Evolutionary conservation across 2,888 invertebrate genomes (phyloP).

Genomic region (Dastarcus helophoroides): DNA sequence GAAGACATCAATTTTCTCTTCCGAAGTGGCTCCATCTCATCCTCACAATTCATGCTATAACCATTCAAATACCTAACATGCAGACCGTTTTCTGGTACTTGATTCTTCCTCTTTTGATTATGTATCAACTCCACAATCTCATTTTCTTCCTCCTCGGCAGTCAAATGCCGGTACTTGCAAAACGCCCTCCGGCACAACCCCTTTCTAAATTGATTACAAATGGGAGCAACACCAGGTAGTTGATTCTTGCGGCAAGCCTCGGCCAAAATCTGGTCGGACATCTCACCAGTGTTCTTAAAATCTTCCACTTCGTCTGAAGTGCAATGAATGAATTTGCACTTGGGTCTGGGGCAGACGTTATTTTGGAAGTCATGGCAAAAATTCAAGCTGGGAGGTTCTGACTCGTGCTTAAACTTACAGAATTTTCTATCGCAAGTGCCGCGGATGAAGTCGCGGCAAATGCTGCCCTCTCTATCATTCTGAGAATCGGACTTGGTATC

Average conservation of each 20-base stretch:
- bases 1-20: too few species aligned
- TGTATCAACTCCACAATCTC: slow-evolving; percentile 33
- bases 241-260: slow-evolving; percentile 37
- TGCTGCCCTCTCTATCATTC: slow-evolving; percentile 27
- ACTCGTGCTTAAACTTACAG: slow-evolving; percentile 44
- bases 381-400: slow-evolving; percentile 31
- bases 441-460: slow-evolving; percentile 47
- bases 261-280: slow-evolving; percentile 47
- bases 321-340: slow-evolving; percentile 67
- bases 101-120: slow-evolving; percentile 22
- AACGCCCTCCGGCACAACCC: slow-evolving; percentile 36
- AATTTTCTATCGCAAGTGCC: slow-evolving; percentile 46
- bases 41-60: too few species aligned
- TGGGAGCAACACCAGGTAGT: slow-evolving; percentile 34
- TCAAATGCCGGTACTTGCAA: slow-evolving; percentile 35
- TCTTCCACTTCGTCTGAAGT: slow-evolving; percentile 64
- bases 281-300: slow-evolving; percentile 58
- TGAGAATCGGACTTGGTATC: slow-evolving; percentile 25
- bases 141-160: slow-evolving; percentile 33
- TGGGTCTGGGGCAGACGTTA: slow-evolving; percentile 57
- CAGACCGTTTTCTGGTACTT: slow-evolving; percentile 15
- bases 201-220: slow-evolving; percentile 42
- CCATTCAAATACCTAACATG: too few species aligned
- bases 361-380: slow-evolving; percentile 65
- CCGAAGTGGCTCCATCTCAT: too few species aligned